Percentiles rank a stretch among this genome's conserved stretches.
These are phyloP conservation scores for Cirrhinus mrigala DNA, from an alignment of 2,797 vertebrate genomes.

Conservation along the genomic window DNA sequence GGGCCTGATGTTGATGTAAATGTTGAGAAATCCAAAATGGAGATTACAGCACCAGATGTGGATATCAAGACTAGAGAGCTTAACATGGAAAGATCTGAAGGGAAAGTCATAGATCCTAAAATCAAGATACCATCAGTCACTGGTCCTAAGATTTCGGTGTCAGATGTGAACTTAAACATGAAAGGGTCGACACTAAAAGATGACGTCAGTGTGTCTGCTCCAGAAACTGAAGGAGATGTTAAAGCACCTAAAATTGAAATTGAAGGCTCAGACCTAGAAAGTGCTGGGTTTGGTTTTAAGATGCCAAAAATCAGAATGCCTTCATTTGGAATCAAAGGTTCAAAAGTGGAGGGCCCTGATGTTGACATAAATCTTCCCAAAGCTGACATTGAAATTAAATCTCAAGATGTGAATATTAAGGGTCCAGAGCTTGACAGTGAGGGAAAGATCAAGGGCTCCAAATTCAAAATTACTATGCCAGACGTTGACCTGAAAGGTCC, in stretches of 20 bases:
- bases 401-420: constrained; percentile 37
- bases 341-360: constrained; percentile 27
- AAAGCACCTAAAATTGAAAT: constrained; percentile 45
- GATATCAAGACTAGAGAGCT: constrained; percentile 45
- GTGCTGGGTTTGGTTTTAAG: constrained; percentile 18
- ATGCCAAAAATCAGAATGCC: constrained; percentile 29
- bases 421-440: constrained; percentile 40
- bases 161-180: constrained; percentile 33
- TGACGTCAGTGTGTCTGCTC: background rate
- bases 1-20: constrained; percentile 24
- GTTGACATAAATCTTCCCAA: constrained; percentile 29
- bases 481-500: constrained; percentile 27
- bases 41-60: constrained; percentile 3
- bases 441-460: constrained; percentile 52
- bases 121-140: constrained; percentile 70
- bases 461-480: background rate
- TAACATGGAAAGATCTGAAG: constrained; percentile 58
- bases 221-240: background rate
- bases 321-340: constrained; percentile 3
- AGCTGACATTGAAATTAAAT: constrained; percentile 31
- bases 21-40: background rate
- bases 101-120: constrained; percentile 47
- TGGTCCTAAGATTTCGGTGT: constrained; percentile 52
- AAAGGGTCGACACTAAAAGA: constrained; percentile 55
- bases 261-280: constrained; percentile 49